Percentiles rank a stretch among this genome's conserved stretches.
Evolutionary conservation across 2,888 invertebrate species (phyloP).

Genomic region (Fragum whitleyi): DNA sequence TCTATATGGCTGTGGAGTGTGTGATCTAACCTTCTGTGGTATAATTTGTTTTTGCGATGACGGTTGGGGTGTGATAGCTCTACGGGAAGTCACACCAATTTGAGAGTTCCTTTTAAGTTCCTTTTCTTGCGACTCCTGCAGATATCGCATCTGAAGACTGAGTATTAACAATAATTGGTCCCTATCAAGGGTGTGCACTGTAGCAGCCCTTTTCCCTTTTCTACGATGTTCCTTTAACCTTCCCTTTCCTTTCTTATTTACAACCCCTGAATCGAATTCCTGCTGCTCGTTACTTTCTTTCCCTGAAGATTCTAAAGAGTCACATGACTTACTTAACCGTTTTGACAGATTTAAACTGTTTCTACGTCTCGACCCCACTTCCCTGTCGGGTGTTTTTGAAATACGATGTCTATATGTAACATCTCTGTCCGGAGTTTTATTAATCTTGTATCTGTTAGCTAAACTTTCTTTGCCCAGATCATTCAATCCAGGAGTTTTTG

Average conservation of each 20-base stretch:
- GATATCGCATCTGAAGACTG: constrained; percentile 78
- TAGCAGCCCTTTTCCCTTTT: constrained; percentile 75
- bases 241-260: constrained; percentile 55
- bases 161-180: constrained; percentile 78
- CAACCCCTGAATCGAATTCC: constrained; percentile 30
- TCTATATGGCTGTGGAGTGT: constrained; percentile 75
- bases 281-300: constrained; percentile 34
- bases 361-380: constrained; percentile 45
- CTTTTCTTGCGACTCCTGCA: constrained; percentile 74
- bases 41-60: constrained; percentile 51
- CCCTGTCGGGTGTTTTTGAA: constrained; percentile 57
- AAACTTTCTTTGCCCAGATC: constrained; percentile 56
- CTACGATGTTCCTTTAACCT: constrained; percentile 76
- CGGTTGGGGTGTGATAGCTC: constrained; percentile 77
- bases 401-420: constrained; percentile 35
- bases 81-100: constrained; percentile 43
- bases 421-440: constrained; percentile 57
- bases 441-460: constrained; percentile 50
- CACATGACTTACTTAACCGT: constrained; percentile 65
- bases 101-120: constrained; percentile 55
- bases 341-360: constrained; percentile 54
- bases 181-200: constrained; percentile 77
- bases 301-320: constrained; percentile 65
- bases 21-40: constrained; percentile 73
- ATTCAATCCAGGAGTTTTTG: constrained; percentile 49